Conservation (phyloP, 2,888 invertebrate species). For the Drosophila engyochracea region DNA sequence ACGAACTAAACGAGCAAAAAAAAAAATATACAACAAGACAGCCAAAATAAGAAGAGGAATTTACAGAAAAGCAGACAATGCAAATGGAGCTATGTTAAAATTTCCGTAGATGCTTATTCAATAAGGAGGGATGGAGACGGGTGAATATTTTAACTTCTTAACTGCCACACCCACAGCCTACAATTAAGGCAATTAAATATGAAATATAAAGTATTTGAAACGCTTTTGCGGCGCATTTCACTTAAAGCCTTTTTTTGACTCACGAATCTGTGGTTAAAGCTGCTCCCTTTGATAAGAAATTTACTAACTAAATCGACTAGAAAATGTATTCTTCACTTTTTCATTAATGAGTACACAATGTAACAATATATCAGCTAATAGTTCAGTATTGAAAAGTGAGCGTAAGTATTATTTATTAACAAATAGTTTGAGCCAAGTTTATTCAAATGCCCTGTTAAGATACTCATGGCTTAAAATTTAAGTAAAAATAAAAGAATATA, state of each 20-base stretch:
- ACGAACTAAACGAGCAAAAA: conserved; percentile 61
- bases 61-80: conserved; percentile 4
- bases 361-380: too few relatives aligned
- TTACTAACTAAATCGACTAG: too few relatives aligned
- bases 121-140: conserved; percentile 6
- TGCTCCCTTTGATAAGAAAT: not conserved
- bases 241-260: not conserved
- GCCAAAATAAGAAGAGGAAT: not conserved
- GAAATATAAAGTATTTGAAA: not conserved
- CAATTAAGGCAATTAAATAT: conserved; percentile 55
- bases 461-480: too few relatives aligned
- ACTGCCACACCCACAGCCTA: conserved; percentile 59
- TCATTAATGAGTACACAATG: too few relatives aligned
- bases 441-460: too few relatives aligned
- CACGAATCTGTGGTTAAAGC: not conserved
- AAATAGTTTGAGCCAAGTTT: too few relatives aligned
- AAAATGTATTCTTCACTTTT: not conserved
- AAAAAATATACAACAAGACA: conserved; percentile 3
- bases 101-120: conserved; percentile 19
- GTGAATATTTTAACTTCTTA: conserved; percentile 54
- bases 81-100: conserved; percentile 40
- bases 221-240: not conserved
- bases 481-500: too few relatives aligned
- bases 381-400: too few relatives aligned
- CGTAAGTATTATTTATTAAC: too few relatives aligned